Percentiles rank a stretch among this genome's conserved stretches.
Evolutionary conservation across 2,888 invertebrate species (phyloP).

Genomic region (Carterocephalus palaemon): DNA sequence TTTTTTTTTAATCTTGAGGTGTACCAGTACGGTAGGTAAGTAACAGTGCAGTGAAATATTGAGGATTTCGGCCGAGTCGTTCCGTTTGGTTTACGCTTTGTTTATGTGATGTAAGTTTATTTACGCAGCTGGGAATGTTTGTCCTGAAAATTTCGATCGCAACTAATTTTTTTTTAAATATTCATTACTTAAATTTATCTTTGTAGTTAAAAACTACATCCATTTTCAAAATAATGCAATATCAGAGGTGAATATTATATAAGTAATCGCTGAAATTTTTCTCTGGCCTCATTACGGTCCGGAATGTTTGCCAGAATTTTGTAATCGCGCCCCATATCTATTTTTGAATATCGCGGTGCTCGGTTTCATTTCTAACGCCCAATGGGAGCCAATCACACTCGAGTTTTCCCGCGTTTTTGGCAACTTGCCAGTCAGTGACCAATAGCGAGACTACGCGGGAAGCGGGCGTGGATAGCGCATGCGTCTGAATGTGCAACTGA

Average conservation of each 20-base stretch:
- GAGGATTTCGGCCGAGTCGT: not conserved
- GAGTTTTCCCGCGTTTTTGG: constrained; percentile 72
- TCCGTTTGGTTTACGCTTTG: constrained; percentile 6
- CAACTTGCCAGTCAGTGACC: constrained; percentile 61
- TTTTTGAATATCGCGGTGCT: constrained; percentile 78
- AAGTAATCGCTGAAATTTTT: constrained; percentile 7
- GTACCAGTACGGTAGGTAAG: constrained; percentile 54
- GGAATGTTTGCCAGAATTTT: constrained; percentile 36
- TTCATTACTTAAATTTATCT: no score
- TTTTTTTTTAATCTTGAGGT: constrained; percentile 53
- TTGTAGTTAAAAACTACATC: no score
- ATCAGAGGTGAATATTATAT: not conserved
- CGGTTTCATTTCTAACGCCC: constrained; percentile 63
- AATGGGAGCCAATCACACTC: constrained; percentile 54
- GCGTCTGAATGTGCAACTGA: constrained; percentile 32
- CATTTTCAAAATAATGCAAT: no score
- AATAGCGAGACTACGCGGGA: constrained; percentile 59
- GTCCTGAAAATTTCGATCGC: constrained; percentile 11
- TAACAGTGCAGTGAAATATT: constrained; percentile 51
- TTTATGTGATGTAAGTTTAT: constrained; percentile 20
- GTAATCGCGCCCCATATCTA: constrained; percentile 58
- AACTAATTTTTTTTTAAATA: no score
- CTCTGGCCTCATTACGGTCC: constrained; percentile 18
- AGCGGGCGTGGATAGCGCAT: constrained; percentile 55
- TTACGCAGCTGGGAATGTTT: constrained; percentile 15